phyloP scores from a whole-genome alignment of 1,140 invertebrate species.

The Sesamia nonagrioides region DNA sequence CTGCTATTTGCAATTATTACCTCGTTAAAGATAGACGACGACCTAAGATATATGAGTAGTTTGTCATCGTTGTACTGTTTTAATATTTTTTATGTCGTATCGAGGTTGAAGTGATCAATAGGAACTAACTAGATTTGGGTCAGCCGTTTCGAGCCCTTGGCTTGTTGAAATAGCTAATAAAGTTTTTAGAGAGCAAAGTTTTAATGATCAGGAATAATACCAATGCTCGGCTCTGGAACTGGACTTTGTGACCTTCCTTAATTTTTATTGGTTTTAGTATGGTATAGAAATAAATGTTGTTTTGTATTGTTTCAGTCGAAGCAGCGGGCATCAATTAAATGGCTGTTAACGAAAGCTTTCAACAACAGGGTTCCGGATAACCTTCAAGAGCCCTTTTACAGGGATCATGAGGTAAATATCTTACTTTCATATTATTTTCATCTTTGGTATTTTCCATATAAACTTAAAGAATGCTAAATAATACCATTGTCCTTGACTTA shows the following conservation, averaged over 20 bases:
- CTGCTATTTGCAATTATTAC: constrained; percentile 49
- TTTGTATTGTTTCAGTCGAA: constrained; percentile 94
- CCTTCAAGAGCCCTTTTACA: constrained; percentile 97
- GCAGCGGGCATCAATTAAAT: constrained; percentile 98
- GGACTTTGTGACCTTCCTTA: not conserved
- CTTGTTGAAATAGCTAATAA: constrained; percentile 16
- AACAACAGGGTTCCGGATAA: constrained; percentile 98
- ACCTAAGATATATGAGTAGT: constrained; percentile 17
- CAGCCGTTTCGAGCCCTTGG: constrained; percentile 1
- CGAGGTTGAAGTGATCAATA: constrained; percentile 18
- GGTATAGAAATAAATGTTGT: not conserved
- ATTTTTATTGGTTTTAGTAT: not conserved
- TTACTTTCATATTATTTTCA: not conserved
- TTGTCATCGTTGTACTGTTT: constrained; percentile 25
- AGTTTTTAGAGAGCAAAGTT: constrained; percentile 8
- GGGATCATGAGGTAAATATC: constrained; percentile 95
- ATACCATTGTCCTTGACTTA: constrained; percentile 17
- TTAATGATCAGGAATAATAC: constrained; percentile 2
- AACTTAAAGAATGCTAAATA: not conserved
- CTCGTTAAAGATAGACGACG: constrained; percentile 43
- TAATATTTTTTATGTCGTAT: constrained; percentile 6
- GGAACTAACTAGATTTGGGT: constrained; percentile 15
- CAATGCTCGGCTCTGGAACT: not conserved
- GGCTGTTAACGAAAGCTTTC: constrained; percentile 98
- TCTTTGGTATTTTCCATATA: not conserved